Base-by-base conservation (phyloP, 2,113 vertebrate genomes). In the Aspidoscelis tigris region DNA sequence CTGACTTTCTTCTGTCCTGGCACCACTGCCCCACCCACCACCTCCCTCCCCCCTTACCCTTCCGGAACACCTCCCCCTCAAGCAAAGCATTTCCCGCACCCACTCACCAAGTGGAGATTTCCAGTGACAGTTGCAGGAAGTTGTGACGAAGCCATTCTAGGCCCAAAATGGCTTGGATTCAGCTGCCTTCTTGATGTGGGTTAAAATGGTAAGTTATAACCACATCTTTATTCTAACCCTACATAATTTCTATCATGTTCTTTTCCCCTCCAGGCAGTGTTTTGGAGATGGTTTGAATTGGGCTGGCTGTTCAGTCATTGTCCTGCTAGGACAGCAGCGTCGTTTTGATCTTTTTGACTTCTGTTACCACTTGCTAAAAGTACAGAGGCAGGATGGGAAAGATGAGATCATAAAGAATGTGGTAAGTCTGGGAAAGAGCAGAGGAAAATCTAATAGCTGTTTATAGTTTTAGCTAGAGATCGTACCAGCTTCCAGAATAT, bases 381-480 rank as follows among this genome's bases (percentile, higher is more conserved):
- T 99, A 50, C 99, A 99, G 94, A 95, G 99, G 92, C 98, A 99
- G 93, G 99, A 99, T 0, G 98, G 99, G 92, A 99, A 99, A 91
- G 99, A 99, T 7, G 99, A 99, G 93, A 99, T 99, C 92, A 99
- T 99, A 87, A 99, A 99, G 92, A 99, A 99, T 0, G 99, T 99
- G 97, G 99, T 99, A 91, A 83, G 81, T 85, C 84, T 84, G 80
- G 71, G 0, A 2, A 66, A 12, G 11, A 39, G 18, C 58, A 79
- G 4, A 7, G 65, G 4, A 39, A 11, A n/a, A 11, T 14, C 22
- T 21, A 66, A 24, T n/a, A 18, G 55, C 26, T 82, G 10, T 11
- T 41, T n/a, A 12, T 11, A 10, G 4, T 43, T 20, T 39, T 33
- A 73, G 26, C 18, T 24, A 33, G 26, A 14, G 10, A 24, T 66